Base-by-base conservation (phyloP, 2,113 vertebrate species). In the Semicossyphus pulcher region DNA sequence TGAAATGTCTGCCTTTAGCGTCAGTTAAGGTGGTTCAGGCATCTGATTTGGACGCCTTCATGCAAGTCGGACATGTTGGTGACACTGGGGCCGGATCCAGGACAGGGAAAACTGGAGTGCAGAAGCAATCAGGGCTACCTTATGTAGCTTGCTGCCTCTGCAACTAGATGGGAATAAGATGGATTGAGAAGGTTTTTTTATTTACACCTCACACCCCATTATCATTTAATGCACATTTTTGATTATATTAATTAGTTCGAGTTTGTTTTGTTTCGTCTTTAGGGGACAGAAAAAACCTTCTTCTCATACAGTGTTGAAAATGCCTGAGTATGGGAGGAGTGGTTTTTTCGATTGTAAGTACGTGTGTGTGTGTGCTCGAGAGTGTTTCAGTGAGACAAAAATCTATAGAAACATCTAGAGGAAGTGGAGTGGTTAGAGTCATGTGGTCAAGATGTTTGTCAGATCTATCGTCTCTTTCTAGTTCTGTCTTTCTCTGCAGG, bases 391-490 rank as follows among this genome's bases (percentile, higher is more conserved):
- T 79, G 53, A 73, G 70, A 85, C 74, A 81, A 70, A 88, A 90
- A 91, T 91, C 84, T 80, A 83, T 88, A 88, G 88, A 88, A 91
- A 86, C 86, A 88, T 92, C 78, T 73, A 74, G 82, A 90, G 89
- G 89, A 91, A 92, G 89, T 89, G 3, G 78, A 81, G 86, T 88
- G 92, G 90, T 93, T 91, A 86, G 86, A 90, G 87, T 89, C 88
- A 91, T 91, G 88, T 88, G 91, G 89, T 89, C 86, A 88, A 91
- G 81, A 89, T 91, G 85, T 84, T 90, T 88, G 81, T 89, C 88
- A 89, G 86, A 86, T 92, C 85, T 86, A 68, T 74, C 48, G 52
- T 66, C 45, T 86, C 75, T 88, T 78, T 85, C 77, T 71, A 79
- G 72, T 72, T 79, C 29, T 39, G 1, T 71, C 23, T 51, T 57